Base-by-base conservation (phyloP, 35 echinoderm and acorn worm species). In the Acanthaster planci region DNA sequence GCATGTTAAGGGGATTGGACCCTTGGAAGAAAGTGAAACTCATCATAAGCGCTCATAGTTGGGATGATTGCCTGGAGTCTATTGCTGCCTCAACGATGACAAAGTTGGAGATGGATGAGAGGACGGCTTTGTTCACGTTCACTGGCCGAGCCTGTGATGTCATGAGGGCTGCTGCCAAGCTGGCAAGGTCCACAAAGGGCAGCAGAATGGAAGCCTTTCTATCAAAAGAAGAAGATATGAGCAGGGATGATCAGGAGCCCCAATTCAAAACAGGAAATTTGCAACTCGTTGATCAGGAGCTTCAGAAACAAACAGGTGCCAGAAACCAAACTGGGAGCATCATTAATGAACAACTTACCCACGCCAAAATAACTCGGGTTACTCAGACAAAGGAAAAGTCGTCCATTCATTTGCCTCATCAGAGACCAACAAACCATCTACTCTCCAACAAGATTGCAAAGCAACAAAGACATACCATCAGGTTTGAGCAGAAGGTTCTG, bases 401-500 rank as follows among this genome's bases (percentile, higher is more conserved):
- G 42, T 6, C 42, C 4, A 47, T 12, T 47, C 4, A 32, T 50
- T 12, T 12, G 9, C 78, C 21, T 8, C 34, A 58, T 18, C 51
- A 15, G 53, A 81, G 1, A 50, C 56, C 12, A 36, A 83, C 21
- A 53, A 37, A 40, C 7, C 18, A 80, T 22, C 8, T 5, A 52
- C 21, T 26, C 30, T 5, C 77, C 18, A 23, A 9, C 37, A 23
- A 52, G 19, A 26, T 1, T 34, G 17, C 26, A 21, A 53, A 81
- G 79, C 39, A 2, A 26, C 27, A 40, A 51, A 79, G 77, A 79
- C 37, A 79, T 34, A 58, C 53, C 58, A 27, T 29, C 52, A 83
- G n/a, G 54, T 83, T 83, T 64, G 80, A 83, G 10, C 51, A 29
- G 37, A 83, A 56, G 51, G 37, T 83, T 37, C 54, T 83, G 16